Percentiles rank a stretch among this genome's conserved stretches.
Evolutionary conservation across 2,797 vertebrate genomes (phyloP).

Genomic region (Avahi laniger): DNA sequence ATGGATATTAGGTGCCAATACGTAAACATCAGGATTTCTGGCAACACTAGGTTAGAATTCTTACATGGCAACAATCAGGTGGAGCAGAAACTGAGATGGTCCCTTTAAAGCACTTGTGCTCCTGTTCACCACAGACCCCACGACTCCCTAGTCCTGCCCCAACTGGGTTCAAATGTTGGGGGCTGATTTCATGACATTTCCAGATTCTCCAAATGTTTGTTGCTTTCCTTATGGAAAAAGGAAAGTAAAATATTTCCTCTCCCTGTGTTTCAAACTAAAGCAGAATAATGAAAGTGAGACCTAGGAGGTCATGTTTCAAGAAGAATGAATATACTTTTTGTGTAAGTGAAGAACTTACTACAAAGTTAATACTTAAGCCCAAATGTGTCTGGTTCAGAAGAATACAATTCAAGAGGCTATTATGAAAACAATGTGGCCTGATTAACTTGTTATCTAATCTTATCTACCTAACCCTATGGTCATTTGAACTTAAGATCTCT

Average conservation of each 20-base stretch:
- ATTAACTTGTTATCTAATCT: background rate
- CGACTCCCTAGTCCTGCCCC: background rate
- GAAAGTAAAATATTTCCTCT: conserved; percentile 25
- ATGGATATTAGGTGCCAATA: background rate
- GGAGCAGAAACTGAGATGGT: background rate
- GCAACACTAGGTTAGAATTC: background rate
- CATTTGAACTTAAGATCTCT: background rate
- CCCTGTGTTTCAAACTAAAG: background rate
- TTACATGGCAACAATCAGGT: background rate
- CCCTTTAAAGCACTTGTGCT: no score
- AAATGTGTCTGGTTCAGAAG: background rate
- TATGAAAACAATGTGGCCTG: background rate
- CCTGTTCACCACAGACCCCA: background rate
- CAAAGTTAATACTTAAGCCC: conserved; percentile 53
- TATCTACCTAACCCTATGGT: background rate
- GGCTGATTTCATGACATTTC: background rate
- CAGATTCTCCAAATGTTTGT: background rate
- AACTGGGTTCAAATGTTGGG: background rate
- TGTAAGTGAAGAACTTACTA: background rate
- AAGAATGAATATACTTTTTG: background rate
- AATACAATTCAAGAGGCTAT: background rate
- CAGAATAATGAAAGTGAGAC: background rate
- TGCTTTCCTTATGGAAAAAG: background rate
- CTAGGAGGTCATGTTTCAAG: background rate
- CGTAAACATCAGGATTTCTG: background rate